Percentiles rank a stretch among this genome's conserved stretches.
Evolutionary conservation across 2,113 vertebrate species (phyloP).

Genomic region (Penelope pileata): DNA sequence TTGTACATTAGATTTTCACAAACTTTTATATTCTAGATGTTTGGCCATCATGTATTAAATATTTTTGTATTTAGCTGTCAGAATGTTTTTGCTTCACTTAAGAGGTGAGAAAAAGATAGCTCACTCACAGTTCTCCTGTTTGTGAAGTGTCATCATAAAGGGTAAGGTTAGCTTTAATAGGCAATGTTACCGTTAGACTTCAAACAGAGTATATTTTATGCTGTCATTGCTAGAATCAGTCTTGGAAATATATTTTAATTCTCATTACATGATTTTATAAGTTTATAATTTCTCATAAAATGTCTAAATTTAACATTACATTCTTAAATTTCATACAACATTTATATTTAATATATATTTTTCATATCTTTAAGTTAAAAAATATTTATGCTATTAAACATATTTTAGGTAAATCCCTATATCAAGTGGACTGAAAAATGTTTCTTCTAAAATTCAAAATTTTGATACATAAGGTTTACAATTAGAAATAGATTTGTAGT

Average conservation of each 20-base stretch:
- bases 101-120: conserved; percentile 14
- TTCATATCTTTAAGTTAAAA: background rate
- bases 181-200: background rate
- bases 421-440: background rate
- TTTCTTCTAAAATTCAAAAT: background rate
- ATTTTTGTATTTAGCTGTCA: conserved; percentile 20
- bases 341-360: background rate
- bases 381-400: background rate
- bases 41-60: conserved; percentile 16
- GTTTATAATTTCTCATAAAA: background rate
- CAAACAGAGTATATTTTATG: background rate
- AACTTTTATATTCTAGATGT: background rate
- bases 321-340: too few species aligned
- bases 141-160: background rate
- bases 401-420: background rate
- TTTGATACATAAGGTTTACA: accelerated
- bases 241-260: background rate
- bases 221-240: background rate
- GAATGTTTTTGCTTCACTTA: conserved; percentile 33
- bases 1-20: background rate
- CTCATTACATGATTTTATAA: background rate
- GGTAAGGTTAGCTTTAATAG: conserved; percentile 3
- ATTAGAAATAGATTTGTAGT: background rate
- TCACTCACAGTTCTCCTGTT: background rate
- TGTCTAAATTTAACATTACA: background rate